These are phyloP conservation scores for Fragum fragum DNA, from an alignment of 2,888 invertebrate genomes.

Conservation along the genomic window DNA sequence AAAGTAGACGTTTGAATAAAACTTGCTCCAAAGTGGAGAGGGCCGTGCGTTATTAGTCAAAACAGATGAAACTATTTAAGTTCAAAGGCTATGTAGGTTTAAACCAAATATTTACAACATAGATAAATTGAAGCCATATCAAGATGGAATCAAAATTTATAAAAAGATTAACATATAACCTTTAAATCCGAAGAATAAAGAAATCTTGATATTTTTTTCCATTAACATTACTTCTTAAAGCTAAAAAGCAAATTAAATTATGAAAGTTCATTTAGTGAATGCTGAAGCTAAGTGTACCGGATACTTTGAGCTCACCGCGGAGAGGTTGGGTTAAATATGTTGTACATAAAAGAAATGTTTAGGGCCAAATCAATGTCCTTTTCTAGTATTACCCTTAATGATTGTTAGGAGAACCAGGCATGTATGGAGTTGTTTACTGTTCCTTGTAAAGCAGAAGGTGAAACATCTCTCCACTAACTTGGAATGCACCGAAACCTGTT, in stretches of 20 bases:
- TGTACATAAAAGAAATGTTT: neutral
- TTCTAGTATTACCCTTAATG: neutral
- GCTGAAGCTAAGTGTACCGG: no score
- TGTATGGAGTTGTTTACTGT: neutral
- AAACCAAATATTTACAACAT: slow-evolving; percentile 19
- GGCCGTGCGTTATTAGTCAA: slow-evolving; percentile 28
- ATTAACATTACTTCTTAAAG: no score
- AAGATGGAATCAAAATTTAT: neutral
- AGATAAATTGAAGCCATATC: slow-evolving; percentile 9
- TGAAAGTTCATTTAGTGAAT: no score
- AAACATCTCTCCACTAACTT: neutral
- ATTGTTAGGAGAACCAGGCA: neutral
- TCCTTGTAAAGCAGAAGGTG: no score
- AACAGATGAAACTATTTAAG: slow-evolving; percentile 27
- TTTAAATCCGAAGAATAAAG: no score
- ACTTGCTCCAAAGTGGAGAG: slow-evolving; percentile 31
- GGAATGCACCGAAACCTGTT: neutral
- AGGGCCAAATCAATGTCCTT: neutral
- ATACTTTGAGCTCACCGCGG: no score
- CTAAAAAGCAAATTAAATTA: no score
- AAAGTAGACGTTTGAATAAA: slow-evolving; percentile 38
- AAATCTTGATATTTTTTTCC: no score
- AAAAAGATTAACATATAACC: neutral
- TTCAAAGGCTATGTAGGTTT: neutral
- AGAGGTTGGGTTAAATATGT: no score